Conservation (phyloP, 2,113 vertebrate genomes). For the Lontra canadensis region DNA sequence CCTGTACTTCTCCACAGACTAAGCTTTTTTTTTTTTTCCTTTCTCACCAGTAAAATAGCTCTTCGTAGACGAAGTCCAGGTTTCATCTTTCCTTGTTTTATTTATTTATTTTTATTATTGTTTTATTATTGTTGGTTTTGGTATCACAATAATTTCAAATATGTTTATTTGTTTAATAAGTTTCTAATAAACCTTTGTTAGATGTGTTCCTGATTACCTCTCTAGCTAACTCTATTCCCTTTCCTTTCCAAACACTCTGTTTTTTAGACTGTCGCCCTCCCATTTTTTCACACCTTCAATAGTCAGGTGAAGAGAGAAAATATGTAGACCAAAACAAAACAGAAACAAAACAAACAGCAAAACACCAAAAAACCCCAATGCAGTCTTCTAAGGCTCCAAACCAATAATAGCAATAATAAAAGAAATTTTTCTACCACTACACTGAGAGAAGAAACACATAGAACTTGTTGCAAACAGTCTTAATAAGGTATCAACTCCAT, state of each 20-base stretch:
- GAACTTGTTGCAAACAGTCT: neutral
- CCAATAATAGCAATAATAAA: neutral
- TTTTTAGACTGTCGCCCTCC: neutral
- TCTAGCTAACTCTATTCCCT: neutral
- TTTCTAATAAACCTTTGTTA: neutral
- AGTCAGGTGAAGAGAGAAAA: neutral
- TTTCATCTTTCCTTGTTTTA: neutral
- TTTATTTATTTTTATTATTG: neutral
- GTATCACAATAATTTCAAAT: neutral
- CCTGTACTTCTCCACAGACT: neutral
- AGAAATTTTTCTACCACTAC: neutral
- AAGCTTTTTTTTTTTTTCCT: neutral
- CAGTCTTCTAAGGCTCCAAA: neutral
- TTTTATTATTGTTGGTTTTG: neutral
- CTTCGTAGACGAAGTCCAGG: neutral
- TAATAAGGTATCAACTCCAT: accelerated
- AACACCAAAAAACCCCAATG: neutral
- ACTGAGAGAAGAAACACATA: neutral
- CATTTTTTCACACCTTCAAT: neutral
- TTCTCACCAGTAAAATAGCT: neutral
- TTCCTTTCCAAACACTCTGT: neutral
- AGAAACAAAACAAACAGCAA: neutral
- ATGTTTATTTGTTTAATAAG: neutral
- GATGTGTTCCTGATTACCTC: neutral
- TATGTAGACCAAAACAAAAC: neutral